A percentile compares a stretch with the other conserved stretches of the same genome.
These are phyloP conservation scores for Tetraodon nigroviridis DNA, from an alignment of 2,113 vertebrate species.

Conservation along the genomic window DNA sequence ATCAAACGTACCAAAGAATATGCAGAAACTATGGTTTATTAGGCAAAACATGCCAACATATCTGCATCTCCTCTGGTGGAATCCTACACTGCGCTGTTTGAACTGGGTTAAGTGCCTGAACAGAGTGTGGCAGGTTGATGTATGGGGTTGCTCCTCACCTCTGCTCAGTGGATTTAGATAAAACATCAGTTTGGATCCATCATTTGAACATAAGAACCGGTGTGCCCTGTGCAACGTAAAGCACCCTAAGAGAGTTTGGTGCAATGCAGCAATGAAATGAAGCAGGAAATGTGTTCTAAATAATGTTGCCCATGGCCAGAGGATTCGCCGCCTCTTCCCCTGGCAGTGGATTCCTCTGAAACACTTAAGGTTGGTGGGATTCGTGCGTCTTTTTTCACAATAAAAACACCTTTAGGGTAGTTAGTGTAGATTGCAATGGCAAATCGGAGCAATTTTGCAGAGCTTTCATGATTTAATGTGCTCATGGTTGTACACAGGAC, in stretches of 20 bases:
- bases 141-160: conserved; percentile 57
- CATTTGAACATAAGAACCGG: conserved; percentile 26
- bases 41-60: conserved; percentile 1
- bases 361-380: too few relatives aligned
- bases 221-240: conserved; percentile 6
- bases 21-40: not conserved
- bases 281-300: conserved; percentile 36
- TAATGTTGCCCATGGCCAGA: conserved; percentile 41
- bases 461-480: too few relatives aligned
- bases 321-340: conserved; percentile 30
- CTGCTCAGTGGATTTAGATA: conserved; percentile 57
- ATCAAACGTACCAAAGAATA: not conserved
- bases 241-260: conserved; percentile 51
- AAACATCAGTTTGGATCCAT: conserved; percentile 46
- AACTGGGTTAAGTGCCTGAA: conserved; percentile 33
- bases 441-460: too few relatives aligned
- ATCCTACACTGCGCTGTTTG: conserved; percentile 7
- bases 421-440: too few relatives aligned
- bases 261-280: conserved; percentile 63
- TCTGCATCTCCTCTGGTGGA: conserved; percentile 11
- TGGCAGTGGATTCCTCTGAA: not conserved
- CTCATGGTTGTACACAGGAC: too few relatives aligned
- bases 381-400: too few relatives aligned
- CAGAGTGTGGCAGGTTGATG: conserved; percentile 57
- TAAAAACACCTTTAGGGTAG: too few relatives aligned